Percentiles rank a stretch among this genome's conserved stretches.
These are phyloP conservation scores for Myopa testacea DNA, from an alignment of 2,888 invertebrate genomes.

Conservation along the genomic window DNA sequence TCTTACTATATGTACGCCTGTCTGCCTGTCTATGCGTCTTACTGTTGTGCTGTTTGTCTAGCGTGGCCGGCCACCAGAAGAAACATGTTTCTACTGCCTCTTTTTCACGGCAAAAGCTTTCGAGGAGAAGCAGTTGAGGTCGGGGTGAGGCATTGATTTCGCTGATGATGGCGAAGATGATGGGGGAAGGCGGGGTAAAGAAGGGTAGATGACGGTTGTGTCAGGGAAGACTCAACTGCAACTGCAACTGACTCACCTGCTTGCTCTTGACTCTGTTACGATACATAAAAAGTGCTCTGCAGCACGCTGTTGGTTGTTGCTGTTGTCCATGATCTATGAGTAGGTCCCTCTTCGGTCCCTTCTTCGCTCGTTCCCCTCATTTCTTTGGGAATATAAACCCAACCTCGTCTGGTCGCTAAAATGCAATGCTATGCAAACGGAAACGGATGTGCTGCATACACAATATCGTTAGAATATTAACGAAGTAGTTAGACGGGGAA, in stretches of 20 bases:
- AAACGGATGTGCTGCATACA: conserved; percentile 31
- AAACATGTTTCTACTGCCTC: conserved; percentile 11
- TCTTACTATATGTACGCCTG: not conserved
- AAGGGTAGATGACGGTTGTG: too few species aligned
- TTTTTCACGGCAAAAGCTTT: conserved; percentile 7
- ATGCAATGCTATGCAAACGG: conserved; percentile 22
- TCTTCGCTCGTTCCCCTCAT: not conserved
- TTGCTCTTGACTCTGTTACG: not conserved
- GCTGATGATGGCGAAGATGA: not conserved
- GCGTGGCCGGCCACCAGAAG: conserved; percentile 5
- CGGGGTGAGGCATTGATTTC: too few species aligned
- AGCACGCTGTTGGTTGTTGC: not conserved
- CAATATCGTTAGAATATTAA: conserved; percentile 15
- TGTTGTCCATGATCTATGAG: conserved; percentile 14
- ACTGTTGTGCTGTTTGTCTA: not conserved
- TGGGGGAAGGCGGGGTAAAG: not conserved
- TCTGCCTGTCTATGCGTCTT: conserved; percentile 4
- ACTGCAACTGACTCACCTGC: not conserved
- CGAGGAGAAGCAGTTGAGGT: too few species aligned
- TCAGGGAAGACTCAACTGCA: too few species aligned
- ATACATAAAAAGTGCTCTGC: too few species aligned
- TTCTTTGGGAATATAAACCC: not conserved
- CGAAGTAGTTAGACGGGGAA: not conserved
- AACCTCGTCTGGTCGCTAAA: not conserved
- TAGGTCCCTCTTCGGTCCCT: not conserved